Percentiles rank a stretch among this genome's conserved stretches.
phyloP scores from a whole-genome alignment of 1,140 invertebrate species.

The Phymastichus coffea region DNA sequence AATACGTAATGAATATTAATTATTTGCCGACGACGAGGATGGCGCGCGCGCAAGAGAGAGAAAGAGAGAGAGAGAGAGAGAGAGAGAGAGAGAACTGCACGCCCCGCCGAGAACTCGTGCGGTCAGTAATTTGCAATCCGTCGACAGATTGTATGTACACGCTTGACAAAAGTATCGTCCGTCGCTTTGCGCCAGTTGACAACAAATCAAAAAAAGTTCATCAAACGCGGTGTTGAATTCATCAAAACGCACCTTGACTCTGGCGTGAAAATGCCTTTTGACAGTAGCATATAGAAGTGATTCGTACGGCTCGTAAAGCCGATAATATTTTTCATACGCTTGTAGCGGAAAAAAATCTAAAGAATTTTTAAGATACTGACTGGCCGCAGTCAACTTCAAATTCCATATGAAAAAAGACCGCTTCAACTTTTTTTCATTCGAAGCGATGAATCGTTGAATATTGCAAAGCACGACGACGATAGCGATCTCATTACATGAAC shows the following conservation, averaged over 20 bases:
- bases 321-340: no score
- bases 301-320: no score
- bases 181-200: constrained; percentile 24
- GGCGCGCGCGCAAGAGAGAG: no score
- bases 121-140: constrained; percentile 54
- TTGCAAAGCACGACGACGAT: constrained; percentile 11
- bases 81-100: no score
- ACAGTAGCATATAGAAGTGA: no score
- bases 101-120: constrained; percentile 26
- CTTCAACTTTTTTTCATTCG: constrained; percentile 7
- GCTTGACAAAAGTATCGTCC: constrained; percentile 28
- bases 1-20: constrained; percentile 58
- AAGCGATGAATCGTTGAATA: constrained; percentile 15
- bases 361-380: no score
- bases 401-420: constrained; percentile 11
- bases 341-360: no score
- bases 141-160: constrained; percentile 38
- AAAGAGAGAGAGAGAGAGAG: no score
- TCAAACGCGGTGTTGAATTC: neutral
- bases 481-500: constrained; percentile 23
- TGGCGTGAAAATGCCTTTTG: neutral
- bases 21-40: constrained; percentile 47
- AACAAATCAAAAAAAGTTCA: neutral
- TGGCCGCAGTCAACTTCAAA: no score
- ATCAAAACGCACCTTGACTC: neutral